phyloP scores from a whole-genome alignment of 2,113 vertebrate species.

The Lophochroa leadbeateri region DNA sequence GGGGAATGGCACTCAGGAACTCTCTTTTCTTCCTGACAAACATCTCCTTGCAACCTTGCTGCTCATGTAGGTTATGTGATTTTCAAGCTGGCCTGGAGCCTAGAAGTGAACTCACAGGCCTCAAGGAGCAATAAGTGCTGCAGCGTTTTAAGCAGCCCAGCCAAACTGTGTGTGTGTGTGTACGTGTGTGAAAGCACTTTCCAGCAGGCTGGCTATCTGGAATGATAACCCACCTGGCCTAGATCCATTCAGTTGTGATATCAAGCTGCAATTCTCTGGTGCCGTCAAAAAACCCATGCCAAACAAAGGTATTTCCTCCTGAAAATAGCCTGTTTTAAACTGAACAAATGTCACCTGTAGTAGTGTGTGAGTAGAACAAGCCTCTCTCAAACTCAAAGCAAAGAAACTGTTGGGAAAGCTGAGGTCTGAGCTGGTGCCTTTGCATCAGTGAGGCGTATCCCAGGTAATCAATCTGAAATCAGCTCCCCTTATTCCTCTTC shows the following conservation, averaged over 20 bases:
- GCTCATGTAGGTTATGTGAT: slow-evolving; percentile 28
- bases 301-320: neutral
- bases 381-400: neutral
- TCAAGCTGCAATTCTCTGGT: neutral
- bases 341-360: neutral
- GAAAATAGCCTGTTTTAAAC: neutral
- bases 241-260: neutral
- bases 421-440: neutral
- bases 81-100: slow-evolving; percentile 54
- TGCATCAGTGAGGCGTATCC: neutral
- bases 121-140: slow-evolving; percentile 52
- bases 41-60: slow-evolving; percentile 24
- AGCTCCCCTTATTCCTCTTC: neutral
- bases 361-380: neutral
- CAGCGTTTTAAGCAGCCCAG: slow-evolving; percentile 3
- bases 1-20: neutral
- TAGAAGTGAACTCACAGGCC: slow-evolving; percentile 59
- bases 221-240: slow-evolving; percentile 1
- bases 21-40: slow-evolving; percentile 32
- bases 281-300: neutral
- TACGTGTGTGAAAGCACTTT: neutral
- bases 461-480: neutral
- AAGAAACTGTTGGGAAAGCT: neutral
- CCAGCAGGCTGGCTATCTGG: neutral
- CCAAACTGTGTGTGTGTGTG: neutral